Conservation (phyloP, 2,797 vertebrate species). For the Crocodylus rhombifer region DNA sequence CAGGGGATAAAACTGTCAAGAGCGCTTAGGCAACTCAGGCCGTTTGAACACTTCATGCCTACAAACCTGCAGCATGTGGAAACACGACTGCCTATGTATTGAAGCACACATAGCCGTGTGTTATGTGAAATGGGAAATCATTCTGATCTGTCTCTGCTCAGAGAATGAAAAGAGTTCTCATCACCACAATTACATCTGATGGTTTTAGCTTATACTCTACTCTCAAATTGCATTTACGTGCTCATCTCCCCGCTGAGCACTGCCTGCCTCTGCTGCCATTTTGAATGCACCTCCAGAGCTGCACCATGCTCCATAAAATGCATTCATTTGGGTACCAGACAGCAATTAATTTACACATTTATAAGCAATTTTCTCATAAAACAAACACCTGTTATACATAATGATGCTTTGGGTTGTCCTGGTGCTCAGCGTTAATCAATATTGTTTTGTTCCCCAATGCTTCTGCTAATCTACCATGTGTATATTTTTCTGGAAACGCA, state of each 20-base stretch:
- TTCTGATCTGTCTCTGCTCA: not conserved
- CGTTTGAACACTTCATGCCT: not conserved
- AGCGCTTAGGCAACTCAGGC: not conserved
- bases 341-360: not conserved
- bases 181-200: not conserved
- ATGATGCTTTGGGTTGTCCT: not conserved
- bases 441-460: not conserved
- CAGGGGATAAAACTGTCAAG: not conserved
- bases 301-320: not conserved
- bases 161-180: not conserved
- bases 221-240: not conserved
- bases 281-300: not conserved
- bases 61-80: not conserved
- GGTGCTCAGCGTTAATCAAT: not conserved
- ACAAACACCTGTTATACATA: not conserved
- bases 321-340: not conserved
- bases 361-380: not conserved
- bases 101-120: not conserved
- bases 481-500: not conserved
- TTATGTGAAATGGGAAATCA: not conserved
- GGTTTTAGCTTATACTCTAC: not conserved
- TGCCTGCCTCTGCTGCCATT: not conserved
- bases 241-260: not conserved
- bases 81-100: not conserved
- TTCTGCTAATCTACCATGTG: not conserved